Base-by-base conservation (phyloP, 1,140 invertebrate species). In the Euwallacea fornicatus region DNA sequence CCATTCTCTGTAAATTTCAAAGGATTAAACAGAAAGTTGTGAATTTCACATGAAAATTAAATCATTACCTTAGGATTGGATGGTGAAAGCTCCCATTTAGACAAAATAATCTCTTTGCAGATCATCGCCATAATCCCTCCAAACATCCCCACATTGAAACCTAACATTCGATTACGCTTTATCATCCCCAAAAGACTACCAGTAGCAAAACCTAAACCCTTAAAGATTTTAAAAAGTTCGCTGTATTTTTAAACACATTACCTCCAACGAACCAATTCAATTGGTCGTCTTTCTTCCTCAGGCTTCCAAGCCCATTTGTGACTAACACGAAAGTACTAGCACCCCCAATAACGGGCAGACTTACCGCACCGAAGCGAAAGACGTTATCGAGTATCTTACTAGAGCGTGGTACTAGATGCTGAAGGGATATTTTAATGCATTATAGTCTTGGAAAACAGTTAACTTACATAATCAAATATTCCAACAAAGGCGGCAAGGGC, bases 261-360 rank as follows among this genome's bases (percentile, higher is more conserved):
- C 86, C 88, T 11, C 88, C 88, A 61, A 86, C 21, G 63, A 86
- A 81, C 75, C 88, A 89, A 74, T 88, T 88, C 0, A 84, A 81
- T 80, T 78, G 75, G 76, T 91, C 91, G 76, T 92, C 88, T 77
- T 90, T 89, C 33, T 84, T 83, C 55, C 91, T 83, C 0, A 88
- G 21, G 65, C 86, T 87, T 10, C 84, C 85, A 0, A 86, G 76
- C 0, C 83, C 74, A 73, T 88, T 90, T 3, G 86, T 84, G 0
- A 85, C 85, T 4, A 87, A 76, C 4, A 88, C 85, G 80, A 89
- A 92, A 8, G 88, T 83, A 10, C 87, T 81, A 8, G 86, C 85
- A 83, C 90, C 87, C 21, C 86, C 88, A 63, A 88, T 82, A 8
- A 89, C 53, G 0, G 90, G 90, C 0, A 86, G 82, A 4, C 84